Conservation (phyloP, 2,113 vertebrate species). For the Aspidoscelis tigris region DNA sequence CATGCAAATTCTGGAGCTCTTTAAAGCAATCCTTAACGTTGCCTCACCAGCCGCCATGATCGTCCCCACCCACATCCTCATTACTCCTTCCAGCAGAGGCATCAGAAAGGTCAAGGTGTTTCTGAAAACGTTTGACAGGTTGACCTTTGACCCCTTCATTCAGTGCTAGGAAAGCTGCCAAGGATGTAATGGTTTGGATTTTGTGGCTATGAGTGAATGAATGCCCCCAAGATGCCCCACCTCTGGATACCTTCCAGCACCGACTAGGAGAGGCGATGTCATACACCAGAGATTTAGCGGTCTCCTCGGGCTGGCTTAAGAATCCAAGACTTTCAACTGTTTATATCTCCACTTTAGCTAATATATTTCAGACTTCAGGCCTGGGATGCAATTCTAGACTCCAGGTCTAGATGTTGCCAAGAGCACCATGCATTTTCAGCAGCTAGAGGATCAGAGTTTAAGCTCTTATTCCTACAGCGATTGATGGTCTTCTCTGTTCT, state of each 20-base stretch:
- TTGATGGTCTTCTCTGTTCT: background rate
- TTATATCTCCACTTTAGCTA: conserved; percentile 13
- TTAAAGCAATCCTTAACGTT: conserved; percentile 54
- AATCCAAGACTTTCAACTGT: background rate
- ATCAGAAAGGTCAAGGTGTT: conserved; percentile 67
- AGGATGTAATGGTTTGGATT: background rate
- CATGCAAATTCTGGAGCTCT: conserved; percentile 67
- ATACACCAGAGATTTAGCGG: background rate
- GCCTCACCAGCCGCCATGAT: background rate
- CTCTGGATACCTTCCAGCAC: conserved; percentile 20
- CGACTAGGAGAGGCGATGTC: background rate
- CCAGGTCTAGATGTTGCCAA: background rate
- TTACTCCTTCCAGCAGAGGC: conserved; percentile 27
- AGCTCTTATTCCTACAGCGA: background rate
- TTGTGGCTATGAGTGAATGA: conserved; percentile 3
- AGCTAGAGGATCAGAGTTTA: background rate
- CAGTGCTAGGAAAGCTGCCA: conserved; percentile 4
- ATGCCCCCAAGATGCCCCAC: conserved; percentile 13
- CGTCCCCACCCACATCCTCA: conserved; percentile 42
- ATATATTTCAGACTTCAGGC: background rate
- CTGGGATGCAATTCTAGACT: background rate
- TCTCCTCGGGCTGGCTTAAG: background rate
- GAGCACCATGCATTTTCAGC: background rate
- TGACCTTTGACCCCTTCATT: conserved; percentile 22
- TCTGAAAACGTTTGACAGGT: conserved; percentile 3